Base-by-base conservation (phyloP, 2,797 vertebrate species). In the Hippocampus kuda region DNA sequence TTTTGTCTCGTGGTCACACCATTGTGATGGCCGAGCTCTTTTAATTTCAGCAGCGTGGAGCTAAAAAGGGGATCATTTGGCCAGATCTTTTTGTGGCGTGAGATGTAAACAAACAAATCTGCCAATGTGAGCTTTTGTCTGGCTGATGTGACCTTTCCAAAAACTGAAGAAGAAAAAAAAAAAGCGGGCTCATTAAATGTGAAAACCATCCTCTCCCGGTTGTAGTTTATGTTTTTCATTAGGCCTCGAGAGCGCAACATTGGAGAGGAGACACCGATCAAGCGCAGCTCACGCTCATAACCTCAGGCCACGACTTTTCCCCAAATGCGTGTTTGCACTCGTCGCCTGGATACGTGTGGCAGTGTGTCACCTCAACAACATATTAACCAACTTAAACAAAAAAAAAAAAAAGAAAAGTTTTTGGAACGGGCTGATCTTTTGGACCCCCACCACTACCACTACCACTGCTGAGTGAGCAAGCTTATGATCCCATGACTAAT, bases 91-190 rank as follows among this genome's bases (percentile, higher is more conserved):
- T 88, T 84, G 34, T 75, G 83, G 77, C 5, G 77, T 83, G 87
- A 84, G 84, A 89, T 88, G 87, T 90, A 88, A 89, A 89, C 87
- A 90, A 84, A 83, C 72, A 67, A 68, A 81, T 79, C 71, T 84
- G 86, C 88, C 85, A 87, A 77, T 70, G 75, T 68, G 77, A 69
- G 73, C 73, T 87, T 88, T 89, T 84, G 83, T 83, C 84, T 82
- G 34, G 59, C 81, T 7, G 34, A 38, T 1, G 34, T 38, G 34
- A 38, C 34, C 34, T 38, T 38, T 38, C 34, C 34, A 38, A 38
- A 38, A 38, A 38, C 34, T 1, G 34, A 38, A 38, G 34, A 38
- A n/a, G n/a, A 5, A 34, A 38, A 34, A 38, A 38, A 34, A 4
- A 38, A 38, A 38, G 1, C 5, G 34, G 34, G 34, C 1, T 38